Percentiles rank a stretch among this genome's conserved stretches.
These are phyloP conservation scores for Seriola rivoliana DNA, from an alignment of 2,113 vertebrate species.

Conservation along the genomic window DNA sequence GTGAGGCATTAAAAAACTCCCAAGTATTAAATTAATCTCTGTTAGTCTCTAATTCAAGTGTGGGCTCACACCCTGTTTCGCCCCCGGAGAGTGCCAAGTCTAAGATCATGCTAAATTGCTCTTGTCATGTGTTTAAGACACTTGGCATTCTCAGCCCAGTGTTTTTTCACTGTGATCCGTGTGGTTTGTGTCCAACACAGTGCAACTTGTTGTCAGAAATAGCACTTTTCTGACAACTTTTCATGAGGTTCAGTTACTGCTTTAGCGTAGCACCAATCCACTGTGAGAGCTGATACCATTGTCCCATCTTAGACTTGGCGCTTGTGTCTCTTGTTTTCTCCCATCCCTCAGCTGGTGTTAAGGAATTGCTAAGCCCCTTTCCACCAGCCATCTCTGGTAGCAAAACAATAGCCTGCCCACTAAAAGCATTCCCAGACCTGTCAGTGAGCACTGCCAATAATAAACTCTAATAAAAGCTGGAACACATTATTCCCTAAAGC, in stretches of 20 bases:
- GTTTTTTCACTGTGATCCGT: conserved; percentile 69
- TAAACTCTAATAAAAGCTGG: conserved; percentile 76
- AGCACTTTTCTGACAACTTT: conserved; percentile 66
- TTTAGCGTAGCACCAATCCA: conserved; percentile 24
- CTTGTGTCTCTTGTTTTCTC: conserved; percentile 41
- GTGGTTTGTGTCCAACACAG: conserved; percentile 72
- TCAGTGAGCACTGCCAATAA: conserved; percentile 74
- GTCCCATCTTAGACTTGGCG: conserved; percentile 31
- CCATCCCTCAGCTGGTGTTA: conserved; percentile 55
- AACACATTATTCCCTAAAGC: conserved; percentile 73
- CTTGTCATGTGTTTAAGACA: conserved; percentile 86
- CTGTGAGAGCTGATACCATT: conserved; percentile 22
- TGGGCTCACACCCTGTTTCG: conserved; percentile 82
- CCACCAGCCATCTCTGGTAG: conserved; percentile 45
- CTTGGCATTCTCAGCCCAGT: conserved; percentile 80
- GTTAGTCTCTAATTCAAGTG: conserved; percentile 84
- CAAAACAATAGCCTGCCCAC: conserved; percentile 67
- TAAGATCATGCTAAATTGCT: conserved; percentile 86
- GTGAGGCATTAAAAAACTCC: conserved; percentile 81
- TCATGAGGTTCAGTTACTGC: conserved; percentile 34
- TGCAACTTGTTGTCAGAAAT: conserved; percentile 74
- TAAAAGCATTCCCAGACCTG: conserved; percentile 77
- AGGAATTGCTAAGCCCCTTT: conserved; percentile 48
- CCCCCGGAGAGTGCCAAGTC: conserved; percentile 82
- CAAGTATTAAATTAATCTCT: conserved; percentile 86